Evolutionary conservation across 30 jellyfish, hydroid and myxozoan genomes (phyloP), one percentile per base, ranked within the genome.

Genomic region (Morbakka virulenta): DNA sequence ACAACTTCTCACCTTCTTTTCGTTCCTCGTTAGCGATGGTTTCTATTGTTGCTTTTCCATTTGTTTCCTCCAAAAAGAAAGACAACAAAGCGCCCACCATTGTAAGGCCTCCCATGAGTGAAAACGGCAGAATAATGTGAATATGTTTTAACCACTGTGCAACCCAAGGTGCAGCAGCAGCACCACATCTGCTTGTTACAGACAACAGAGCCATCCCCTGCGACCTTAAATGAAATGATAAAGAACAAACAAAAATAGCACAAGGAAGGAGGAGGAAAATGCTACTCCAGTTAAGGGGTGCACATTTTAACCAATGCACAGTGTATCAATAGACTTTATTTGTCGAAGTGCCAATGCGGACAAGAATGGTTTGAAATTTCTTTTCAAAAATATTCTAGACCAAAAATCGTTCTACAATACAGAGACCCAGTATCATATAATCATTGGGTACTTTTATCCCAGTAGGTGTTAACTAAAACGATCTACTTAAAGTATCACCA

Each of bases 111-210:
- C 90, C 90, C 90, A 79, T 79, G 1, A 79, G 36, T 24, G 62
- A 24, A 51, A 79, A 79, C 27, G 90, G 90, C 0, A 79, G 24
- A 4, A 67, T 32, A 26, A 14, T 13, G 53, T 79, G 90, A 21
- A 79, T 22, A n/a, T 36, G 26, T 4, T 69, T 41, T 29, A 79
- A 68, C 41, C 76, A 57, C 41, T 79, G 90, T 20, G 87, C 87
- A 35, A 79, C 90, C 90, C 90, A 79, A 33, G 90, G 90, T 27
- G 90, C 90, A 3, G 88, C 68, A 0, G 90, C 90, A 68, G 90
- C 90, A 31, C 90, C 90, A 33, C 68, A 27, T 21, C 87, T 62
- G 62, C 87, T 75, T 2, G 57, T 82, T 0, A 75, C 87, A 3
- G 83, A 52, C 65, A 75, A 13, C 17, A 75, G 83, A 29, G 49